Evolutionary conservation across 2,797 vertebrate species (phyloP).

Genomic region (Aphelocoma californica): DNA sequence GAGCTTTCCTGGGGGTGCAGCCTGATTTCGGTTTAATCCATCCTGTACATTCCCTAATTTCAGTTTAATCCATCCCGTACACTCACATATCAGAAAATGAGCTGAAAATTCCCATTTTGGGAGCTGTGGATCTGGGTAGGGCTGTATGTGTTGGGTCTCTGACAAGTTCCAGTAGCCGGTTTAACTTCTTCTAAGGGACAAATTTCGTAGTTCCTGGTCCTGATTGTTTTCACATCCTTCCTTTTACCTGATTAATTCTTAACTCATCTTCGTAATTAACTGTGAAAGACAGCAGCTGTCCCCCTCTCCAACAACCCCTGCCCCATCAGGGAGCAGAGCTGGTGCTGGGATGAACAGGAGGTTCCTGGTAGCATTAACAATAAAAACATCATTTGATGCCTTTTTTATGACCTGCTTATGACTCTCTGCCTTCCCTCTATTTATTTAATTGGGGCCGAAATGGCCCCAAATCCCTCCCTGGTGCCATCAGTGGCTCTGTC

Average conservation of each 20-base stretch:
- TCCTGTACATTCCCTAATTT: not conserved
- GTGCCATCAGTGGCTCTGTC: not conserved
- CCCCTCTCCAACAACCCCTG: not conserved
- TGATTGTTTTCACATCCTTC: not conserved
- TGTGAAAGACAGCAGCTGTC: not conserved
- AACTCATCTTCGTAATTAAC: not conserved
- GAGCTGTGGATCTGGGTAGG: not conserved
- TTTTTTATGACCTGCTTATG: slow-evolving; percentile 23
- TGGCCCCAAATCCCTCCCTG: not conserved
- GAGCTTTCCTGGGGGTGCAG: not conserved
- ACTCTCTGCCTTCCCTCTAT: not conserved
- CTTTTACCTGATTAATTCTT: slow-evolving; percentile 12
- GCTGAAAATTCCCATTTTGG: not conserved
- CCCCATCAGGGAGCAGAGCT: not conserved
- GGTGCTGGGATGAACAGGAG: not conserved
- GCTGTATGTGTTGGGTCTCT: not conserved
- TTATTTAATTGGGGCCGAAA: not conserved
- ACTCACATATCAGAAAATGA: not conserved
- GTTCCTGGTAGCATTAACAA: not conserved
- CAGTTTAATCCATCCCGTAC: not conserved
- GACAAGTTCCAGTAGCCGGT: not conserved
- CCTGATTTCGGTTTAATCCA: not conserved
- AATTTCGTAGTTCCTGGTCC: not conserved
- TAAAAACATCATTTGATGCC: slow-evolving; percentile 15
- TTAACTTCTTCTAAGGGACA: not conserved